Conservation (phyloP, 2,888 invertebrate genomes). For the Athalia circularis region DNA sequence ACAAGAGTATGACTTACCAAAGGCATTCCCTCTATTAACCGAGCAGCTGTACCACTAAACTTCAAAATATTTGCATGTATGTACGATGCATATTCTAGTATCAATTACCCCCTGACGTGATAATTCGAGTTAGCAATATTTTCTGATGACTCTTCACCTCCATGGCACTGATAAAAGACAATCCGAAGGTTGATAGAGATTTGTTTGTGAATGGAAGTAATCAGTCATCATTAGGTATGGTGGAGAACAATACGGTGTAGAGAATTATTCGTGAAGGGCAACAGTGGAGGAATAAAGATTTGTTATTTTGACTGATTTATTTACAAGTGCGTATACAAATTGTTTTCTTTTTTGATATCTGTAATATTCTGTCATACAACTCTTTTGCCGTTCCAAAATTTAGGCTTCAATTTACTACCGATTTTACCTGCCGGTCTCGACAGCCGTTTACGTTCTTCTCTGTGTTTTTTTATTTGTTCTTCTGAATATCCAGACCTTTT, state of each 20-base stretch:
- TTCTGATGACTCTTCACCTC: slow-evolving; percentile 66
- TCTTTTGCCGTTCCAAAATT: slow-evolving; percentile 42
- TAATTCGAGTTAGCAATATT: slow-evolving; percentile 30
- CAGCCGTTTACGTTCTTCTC: slow-evolving; percentile 82
- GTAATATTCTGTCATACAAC: not conserved
- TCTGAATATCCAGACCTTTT: slow-evolving; percentile 71
- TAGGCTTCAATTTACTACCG: slow-evolving; percentile 70
- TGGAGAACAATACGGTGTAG: not conserved
- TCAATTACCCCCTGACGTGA: not conserved
- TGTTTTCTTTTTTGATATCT: not conserved
- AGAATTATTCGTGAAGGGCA: not conserved
- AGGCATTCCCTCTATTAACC: slow-evolving; percentile 8
- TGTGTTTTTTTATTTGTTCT: slow-evolving; percentile 80
- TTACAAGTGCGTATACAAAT: slow-evolving; percentile 34
- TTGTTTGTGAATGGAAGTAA: slow-evolving; percentile 22
- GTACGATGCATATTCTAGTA: not conserved
- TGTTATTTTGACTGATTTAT: slow-evolving; percentile 13
- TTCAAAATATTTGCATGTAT: slow-evolving; percentile 10
- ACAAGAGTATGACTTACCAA: slow-evolving; percentile 33
- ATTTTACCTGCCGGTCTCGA: slow-evolving; percentile 76
- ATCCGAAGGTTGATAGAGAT: slow-evolving; percentile 25
- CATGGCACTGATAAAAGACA: slow-evolving; percentile 52
- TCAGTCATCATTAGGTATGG: not conserved
- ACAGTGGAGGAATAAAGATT: not conserved
- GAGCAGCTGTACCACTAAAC: not conserved